Conservation (phyloP, 2,797 vertebrate genomes). For the Caiman crocodilus region DNA sequence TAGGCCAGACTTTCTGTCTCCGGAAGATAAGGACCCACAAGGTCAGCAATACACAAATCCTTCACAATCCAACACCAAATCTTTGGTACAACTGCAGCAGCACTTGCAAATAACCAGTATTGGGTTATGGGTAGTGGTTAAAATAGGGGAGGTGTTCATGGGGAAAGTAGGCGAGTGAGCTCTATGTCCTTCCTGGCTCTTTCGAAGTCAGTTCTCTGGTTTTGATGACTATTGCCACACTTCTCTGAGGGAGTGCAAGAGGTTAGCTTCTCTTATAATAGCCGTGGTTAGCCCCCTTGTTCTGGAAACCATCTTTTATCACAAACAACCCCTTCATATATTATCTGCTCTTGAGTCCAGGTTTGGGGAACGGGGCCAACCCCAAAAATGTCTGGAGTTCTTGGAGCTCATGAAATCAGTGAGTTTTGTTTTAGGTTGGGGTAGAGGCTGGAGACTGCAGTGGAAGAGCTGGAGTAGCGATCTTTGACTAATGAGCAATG, state of each 20-base stretch:
- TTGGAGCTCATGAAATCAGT: not conserved
- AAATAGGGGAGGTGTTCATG: not conserved
- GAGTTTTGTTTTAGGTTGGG: not conserved
- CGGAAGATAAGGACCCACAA: not conserved
- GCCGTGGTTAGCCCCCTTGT: rapidly evolving
- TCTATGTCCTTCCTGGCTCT: not conserved
- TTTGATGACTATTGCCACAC: not conserved
- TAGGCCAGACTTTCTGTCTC: not conserved
- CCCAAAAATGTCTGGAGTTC: rapidly evolving
- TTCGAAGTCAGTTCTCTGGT: not conserved
- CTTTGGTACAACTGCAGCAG: slow-evolving; percentile 1
- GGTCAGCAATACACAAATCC: not conserved
- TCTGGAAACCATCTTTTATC: not conserved
- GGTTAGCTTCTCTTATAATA: not conserved
- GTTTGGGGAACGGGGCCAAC: not conserved
- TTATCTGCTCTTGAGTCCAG: not conserved
- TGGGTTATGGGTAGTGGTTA: not conserved
- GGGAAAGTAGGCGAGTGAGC: not conserved
- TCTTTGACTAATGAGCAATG: not conserved
- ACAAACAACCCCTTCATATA: not conserved
- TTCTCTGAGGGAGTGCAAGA: not conserved
- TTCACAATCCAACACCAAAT: slow-evolving; percentile 24
- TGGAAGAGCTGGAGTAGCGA: not conserved
- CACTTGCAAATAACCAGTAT: not conserved
- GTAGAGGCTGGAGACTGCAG: not conserved